Evolutionary conservation across 2,113 vertebrate species (phyloP).

Genomic region (Myodes glareolus): DNA sequence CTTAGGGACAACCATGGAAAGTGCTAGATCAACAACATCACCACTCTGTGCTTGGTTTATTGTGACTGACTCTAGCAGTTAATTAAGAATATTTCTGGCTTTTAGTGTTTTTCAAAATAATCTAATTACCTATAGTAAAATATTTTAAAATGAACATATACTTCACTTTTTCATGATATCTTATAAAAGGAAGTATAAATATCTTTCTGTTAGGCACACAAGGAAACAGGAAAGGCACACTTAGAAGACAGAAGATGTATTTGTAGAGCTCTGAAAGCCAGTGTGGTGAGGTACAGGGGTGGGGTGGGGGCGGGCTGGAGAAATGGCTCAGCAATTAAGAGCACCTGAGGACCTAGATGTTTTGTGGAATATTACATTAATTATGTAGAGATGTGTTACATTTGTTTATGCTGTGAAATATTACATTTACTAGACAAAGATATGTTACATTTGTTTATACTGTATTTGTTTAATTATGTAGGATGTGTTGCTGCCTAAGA

Average conservation of each 20-base stretch:
- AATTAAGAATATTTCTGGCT: background rate
- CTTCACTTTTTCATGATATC: background rate
- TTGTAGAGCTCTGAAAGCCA: background rate
- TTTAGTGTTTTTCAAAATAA: background rate
- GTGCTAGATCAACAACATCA: too few relatives aligned
- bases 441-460: background rate
- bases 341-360: background rate
- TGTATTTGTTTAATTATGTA: background rate
- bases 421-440: background rate
- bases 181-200: background rate
- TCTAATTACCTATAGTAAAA: background rate
- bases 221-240: background rate
- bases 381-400: background rate
- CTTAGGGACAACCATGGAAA: background rate
- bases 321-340: background rate
- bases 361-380: background rate
- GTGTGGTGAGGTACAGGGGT: background rate
- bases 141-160: background rate
- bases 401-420: background rate
- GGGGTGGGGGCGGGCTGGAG: background rate
- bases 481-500: background rate
- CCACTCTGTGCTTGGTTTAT: background rate
- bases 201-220: background rate
- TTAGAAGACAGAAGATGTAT: background rate
- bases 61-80: background rate